Conservation (phyloP, 2,113 vertebrate genomes). For the Tachycineta bicolor region DNA sequence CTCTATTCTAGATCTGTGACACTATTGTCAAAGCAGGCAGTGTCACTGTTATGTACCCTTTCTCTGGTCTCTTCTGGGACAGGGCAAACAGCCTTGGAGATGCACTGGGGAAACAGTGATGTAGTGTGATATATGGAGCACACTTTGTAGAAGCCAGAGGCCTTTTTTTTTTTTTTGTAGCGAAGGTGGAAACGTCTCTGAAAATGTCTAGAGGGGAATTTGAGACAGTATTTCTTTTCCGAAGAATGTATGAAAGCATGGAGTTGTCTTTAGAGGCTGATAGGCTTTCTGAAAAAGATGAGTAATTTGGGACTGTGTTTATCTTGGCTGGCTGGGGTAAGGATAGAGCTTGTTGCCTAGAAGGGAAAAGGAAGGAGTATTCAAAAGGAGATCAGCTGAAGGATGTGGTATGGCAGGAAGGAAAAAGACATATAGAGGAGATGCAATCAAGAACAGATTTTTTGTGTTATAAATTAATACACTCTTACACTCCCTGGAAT, state of each 20-base stretch:
- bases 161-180: background rate
- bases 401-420: background rate
- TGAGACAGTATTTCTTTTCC: background rate
- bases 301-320: background rate
- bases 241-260: background rate
- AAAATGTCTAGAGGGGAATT: background rate
- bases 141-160: background rate
- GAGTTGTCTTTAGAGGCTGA: background rate
- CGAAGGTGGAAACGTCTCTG: background rate
- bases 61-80: background rate
- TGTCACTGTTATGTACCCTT: background rate
- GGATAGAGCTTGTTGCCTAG: background rate
- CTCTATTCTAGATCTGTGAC: background rate
- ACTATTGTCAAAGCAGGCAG: background rate
- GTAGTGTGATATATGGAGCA: background rate
- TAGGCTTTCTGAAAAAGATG: background rate
- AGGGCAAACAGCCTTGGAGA: background rate
- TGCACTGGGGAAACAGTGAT: background rate
- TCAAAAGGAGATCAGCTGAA: background rate
- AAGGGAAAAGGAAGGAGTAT: background rate
- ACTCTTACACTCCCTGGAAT: background rate
- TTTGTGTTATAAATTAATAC: background rate
- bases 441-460: background rate
- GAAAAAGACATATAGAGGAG: background rate
- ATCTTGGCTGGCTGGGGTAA: background rate